Percentiles rank a stretch among this genome's conserved stretches.
These are phyloP conservation scores for Plectrocnemia conspersa DNA, from an alignment of 1,140 invertebrate species.

Conservation along the genomic window DNA sequence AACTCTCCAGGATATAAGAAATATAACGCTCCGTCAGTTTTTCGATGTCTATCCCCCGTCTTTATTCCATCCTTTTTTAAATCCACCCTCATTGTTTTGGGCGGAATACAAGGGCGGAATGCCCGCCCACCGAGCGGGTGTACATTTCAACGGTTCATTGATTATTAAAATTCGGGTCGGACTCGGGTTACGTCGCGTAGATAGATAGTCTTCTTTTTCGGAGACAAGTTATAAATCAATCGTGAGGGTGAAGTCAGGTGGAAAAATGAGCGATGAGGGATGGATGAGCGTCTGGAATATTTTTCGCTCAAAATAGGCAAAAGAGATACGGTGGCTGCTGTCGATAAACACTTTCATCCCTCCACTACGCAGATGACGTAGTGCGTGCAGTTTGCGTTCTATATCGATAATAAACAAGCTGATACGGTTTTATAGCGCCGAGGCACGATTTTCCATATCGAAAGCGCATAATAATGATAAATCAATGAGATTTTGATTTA, in stretches of 20 bases:
- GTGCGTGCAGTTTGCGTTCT: no score
- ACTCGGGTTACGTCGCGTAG: slow-evolving; percentile 18
- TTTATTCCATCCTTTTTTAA: slow-evolving; percentile 23
- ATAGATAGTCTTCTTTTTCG: neutral
- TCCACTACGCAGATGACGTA: no score
- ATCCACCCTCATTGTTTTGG: slow-evolving; percentile 35
- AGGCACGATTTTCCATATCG: no score
- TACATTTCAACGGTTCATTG: slow-evolving; percentile 35
- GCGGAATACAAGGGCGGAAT: slow-evolving; percentile 13
- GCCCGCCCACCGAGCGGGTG: slow-evolving; percentile 13
- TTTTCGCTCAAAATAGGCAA: no score
- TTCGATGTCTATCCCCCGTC: slow-evolving; percentile 22
- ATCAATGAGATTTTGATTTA: no score
- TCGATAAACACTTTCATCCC: no score
- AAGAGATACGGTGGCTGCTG: no score
- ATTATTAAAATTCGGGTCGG: slow-evolving; percentile 34
- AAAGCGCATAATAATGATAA: no score
- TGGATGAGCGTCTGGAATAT: no score
- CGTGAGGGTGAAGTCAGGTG: slow-evolving; percentile 1
- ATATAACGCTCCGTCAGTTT: slow-evolving; percentile 34
- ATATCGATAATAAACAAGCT: no score
- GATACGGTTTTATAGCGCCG: no score
- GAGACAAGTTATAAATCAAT: slow-evolving; percentile 27
- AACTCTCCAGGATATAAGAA: slow-evolving; percentile 27
- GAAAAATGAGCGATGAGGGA: neutral